Conservation (phyloP, 1,140 invertebrate genomes). For the Aphis craccivora region DNA sequence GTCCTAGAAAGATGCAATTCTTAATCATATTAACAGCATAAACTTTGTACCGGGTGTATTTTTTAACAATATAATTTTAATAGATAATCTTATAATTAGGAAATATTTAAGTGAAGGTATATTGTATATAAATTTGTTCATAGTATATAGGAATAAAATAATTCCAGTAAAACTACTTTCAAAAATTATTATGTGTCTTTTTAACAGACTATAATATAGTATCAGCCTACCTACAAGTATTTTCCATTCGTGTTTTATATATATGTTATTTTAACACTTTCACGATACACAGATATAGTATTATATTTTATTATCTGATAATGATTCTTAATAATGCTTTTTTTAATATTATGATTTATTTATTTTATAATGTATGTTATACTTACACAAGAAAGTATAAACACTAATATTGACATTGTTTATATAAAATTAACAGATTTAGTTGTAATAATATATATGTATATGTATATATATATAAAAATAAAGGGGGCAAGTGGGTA, state of each 20-base stretch:
- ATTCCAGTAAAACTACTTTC: conserved; percentile 38
- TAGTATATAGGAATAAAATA: not conserved
- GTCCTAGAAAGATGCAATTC: not conserved
- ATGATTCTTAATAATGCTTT: too few relatives aligned
- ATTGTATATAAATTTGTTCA: not conserved
- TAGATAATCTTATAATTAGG: not conserved
- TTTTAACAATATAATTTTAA: not conserved
- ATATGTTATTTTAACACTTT: conserved; percentile 28
- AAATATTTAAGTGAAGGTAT: conserved; percentile 7
- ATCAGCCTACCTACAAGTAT: not conserved
- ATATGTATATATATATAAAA: too few relatives aligned
- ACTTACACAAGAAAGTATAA: too few relatives aligned
- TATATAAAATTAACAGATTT: too few relatives aligned
- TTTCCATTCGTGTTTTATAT: conserved; percentile 3
- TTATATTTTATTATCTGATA: not conserved
- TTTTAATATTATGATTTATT: too few relatives aligned
- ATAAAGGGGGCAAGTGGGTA: too few relatives aligned
- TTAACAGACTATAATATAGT: not conserved
- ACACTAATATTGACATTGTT: too few relatives aligned
- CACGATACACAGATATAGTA: not conserved
- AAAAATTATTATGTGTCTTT: conserved; percentile 29
- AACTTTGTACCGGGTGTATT: not conserved
- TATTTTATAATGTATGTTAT: too few relatives aligned
- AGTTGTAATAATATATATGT: too few relatives aligned
- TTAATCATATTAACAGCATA: not conserved